Evolutionary conservation across 2,113 vertebrate genomes (phyloP), one percentile per base, ranked within the genome.

Genomic region (Archocentrus centrarchus): DNA sequence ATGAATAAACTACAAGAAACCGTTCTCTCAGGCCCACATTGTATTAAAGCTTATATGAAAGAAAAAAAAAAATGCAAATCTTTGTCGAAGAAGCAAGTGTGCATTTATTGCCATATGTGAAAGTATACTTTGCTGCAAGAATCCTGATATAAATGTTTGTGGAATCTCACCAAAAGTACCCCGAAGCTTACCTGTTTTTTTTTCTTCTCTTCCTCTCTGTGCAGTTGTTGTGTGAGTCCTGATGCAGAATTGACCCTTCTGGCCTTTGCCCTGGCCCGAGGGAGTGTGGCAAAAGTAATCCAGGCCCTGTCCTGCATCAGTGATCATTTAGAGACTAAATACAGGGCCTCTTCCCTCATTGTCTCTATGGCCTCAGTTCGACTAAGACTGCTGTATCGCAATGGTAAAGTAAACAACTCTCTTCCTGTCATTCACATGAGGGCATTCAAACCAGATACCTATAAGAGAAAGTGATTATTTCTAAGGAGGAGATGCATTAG

Each of bases 261-360:
- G 93, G 97, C 98, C 27, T 99, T 99, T 68, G 97, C 98, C 79
- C 95, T 99, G 86, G 98, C 98, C 84, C 95, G 98, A 91, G 98
- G 98, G 47, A 99, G 97, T 30, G 93, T 99, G 58, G 96, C 97
- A 24, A 99, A 99, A 95, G 97, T 99, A 64, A 81, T 99, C 37
- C 96, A 94, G 90, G 97, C 97, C 30, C 95, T 99, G 44, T 97
- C 97, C 78, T 94, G 97, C 18, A 96, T 99, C 94, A 95, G 95
- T 1, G 96, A 96, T 81, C 97, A 97, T 77, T 88, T 97, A 85
- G 96, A 97, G 85, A 92, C 95, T 0, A 93, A 95, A 4, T 99
- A 99, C 87, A 95, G 96, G 22, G 98, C 98, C 32, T 96, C 96
- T 0, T 95, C 97, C 0, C 97, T 99, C 63, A 97, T 99, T 58